Evolutionary conservation across 2,888 invertebrate species (phyloP), one percentile per base, ranked within the genome.

Genomic region (Diarsia rubi): DNA sequence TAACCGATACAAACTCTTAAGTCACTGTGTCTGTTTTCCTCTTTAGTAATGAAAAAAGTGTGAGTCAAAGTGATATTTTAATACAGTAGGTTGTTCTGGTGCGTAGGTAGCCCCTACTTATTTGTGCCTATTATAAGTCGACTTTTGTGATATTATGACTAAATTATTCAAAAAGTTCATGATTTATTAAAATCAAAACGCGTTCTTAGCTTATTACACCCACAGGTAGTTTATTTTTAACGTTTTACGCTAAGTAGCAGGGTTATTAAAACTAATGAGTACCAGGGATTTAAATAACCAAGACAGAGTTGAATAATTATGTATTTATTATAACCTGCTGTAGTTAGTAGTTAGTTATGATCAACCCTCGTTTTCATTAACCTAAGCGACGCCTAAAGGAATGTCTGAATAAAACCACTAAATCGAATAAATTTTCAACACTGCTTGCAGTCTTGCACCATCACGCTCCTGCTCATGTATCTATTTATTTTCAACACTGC

Each of bases 101-200:
- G 1, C 27, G 57, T 27, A 16, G 57, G 24, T 54, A 16, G 11
- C 14, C 14, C 24, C 24, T 45, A 19, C 45, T 2, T 62, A 16
- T 4, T 1, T 65, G 14, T 31, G 21, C 6, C 14, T 27, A 37
- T 49, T 66, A 37, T 1, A 31, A 44, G 27, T 16, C 59, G 5
- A 59, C 27, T 27, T 68, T 60, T 59, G 44, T 16, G 5, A 1
- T 59, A 27, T 2, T 59, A 27, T 2, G 27, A 9, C 12, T 57
- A 14, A 27, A 27, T 59, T 16, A 59, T 44, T 45, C 11, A 60
- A 69, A 68, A 69, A 42, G 68, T 60, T 45, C 6, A 69, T 57
- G n/a, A n/a, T 31, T n/a, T 49, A 47, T 12, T 31, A 31, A 0
- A 27, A 47, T 31, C 3, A 47, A 14, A 65, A 52, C n/a, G 12